phyloP scores from a whole-genome alignment of 2,797 vertebrate species.

The Alosa sapidissima region DNA sequence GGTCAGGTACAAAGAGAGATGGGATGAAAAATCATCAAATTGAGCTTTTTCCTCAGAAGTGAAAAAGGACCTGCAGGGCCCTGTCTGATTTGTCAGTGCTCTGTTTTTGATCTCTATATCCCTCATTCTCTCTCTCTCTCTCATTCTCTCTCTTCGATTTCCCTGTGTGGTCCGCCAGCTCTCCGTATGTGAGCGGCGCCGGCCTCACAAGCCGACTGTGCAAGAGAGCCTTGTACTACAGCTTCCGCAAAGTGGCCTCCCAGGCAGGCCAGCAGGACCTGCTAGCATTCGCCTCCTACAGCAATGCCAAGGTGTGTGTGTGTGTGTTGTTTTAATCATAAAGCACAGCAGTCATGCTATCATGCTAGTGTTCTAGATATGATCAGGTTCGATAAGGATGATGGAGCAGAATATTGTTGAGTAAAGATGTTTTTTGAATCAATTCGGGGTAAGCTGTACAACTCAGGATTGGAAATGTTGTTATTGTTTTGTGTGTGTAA shows the following conservation, averaged over 20 bases:
- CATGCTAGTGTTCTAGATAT: background rate
- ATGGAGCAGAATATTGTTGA: background rate
- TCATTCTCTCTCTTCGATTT: background rate
- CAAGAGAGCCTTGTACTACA: constrained; percentile 74
- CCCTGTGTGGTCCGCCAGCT: constrained; percentile 56
- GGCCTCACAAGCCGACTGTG: constrained; percentile 74
- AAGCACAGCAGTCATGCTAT: background rate
- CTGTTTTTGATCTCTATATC: background rate
- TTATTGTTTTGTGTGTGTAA: background rate
- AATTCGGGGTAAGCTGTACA: background rate
- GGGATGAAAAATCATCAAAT: background rate
- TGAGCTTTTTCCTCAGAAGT: background rate
- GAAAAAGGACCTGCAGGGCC: background rate
- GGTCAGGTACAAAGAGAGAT: constrained; percentile 4
- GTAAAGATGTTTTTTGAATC: background rate
- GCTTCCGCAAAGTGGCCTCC: constrained; percentile 62
- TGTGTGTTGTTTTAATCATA: background rate
- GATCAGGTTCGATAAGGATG: too few species aligned
- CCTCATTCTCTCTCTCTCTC: background rate
- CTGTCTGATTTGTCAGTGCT: background rate
- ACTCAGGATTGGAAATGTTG: background rate
- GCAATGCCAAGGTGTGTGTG: constrained; percentile 67
- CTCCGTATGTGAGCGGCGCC: constrained; percentile 70
- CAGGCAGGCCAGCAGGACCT: constrained; percentile 60
- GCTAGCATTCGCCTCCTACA: constrained; percentile 65